A percentile compares a stretch with the other conserved stretches of the same genome.
Conservation (phyloP, 1,140 invertebrate genomes). For the Achatina immaculata region DNA sequence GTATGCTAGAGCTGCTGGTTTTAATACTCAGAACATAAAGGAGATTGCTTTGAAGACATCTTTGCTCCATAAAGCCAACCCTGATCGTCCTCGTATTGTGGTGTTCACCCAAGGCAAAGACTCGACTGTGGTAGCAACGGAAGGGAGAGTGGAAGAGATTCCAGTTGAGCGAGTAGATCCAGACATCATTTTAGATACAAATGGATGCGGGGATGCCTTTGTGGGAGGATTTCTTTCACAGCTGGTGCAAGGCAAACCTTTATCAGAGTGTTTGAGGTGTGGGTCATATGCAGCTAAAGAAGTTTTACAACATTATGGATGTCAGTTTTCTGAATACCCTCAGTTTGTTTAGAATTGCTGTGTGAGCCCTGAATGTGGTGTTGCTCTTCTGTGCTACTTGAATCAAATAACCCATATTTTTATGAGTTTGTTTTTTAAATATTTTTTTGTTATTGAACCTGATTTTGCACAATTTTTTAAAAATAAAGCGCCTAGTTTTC, state of each 20-base stretch:
- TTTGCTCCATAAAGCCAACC: constrained; percentile 84
- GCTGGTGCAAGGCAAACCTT: constrained; percentile 81
- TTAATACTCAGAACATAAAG: constrained; percentile 80
- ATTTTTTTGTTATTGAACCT: no score
- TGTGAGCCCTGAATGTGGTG: no score
- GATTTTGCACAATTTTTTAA: no score
- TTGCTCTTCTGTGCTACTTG: background rate
- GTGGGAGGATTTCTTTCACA: constrained; percentile 95
- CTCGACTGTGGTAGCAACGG: constrained; percentile 85
- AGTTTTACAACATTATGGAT: constrained; percentile 68
- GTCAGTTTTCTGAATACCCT: constrained; percentile 61
- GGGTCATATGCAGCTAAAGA: constrained; percentile 74
- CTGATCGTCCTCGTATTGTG: constrained; percentile 76
- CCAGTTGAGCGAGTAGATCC: constrained; percentile 54
- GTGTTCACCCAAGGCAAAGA: constrained; percentile 93
- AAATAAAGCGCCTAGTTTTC: no score
- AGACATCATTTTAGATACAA: constrained; percentile 81
- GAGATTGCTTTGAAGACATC: constrained; percentile 88
- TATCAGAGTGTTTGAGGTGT: constrained; percentile 87
- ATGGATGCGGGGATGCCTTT: constrained; percentile 98
- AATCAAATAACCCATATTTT: background rate
- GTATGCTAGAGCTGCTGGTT: constrained; percentile 83
- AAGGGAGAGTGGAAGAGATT: constrained; percentile 52
- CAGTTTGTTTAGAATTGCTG: constrained; percentile 48
- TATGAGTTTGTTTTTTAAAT: no score